A percentile compares a stretch with the other conserved stretches of the same genome.
Evolutionary conservation across 2,113 vertebrate species (phyloP).

Genomic region (Colinus virginianus): DNA sequence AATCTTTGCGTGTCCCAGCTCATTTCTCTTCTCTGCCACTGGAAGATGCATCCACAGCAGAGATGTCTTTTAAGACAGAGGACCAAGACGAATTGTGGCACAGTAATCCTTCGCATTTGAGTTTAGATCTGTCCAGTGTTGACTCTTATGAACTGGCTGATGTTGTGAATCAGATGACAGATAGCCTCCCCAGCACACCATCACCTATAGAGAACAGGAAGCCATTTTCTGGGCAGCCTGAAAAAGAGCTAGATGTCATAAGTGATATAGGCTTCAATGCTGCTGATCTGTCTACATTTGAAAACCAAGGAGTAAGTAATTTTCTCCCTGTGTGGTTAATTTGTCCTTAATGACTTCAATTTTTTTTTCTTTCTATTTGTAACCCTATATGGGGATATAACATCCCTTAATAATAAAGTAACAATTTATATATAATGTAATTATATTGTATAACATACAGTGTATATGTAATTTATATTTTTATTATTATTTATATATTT

Average conservation of each 20-base stretch:
- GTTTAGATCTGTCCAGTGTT: conserved; percentile 88
- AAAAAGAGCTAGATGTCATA: conserved; percentile 78
- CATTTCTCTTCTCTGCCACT: conserved; percentile 64
- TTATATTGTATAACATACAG: no score
- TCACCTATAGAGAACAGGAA: conserved; percentile 89
- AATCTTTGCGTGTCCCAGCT: conserved; percentile 80
- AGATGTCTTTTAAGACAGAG: conserved; percentile 77
- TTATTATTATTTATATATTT: no score
- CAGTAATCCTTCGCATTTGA: conserved; percentile 84
- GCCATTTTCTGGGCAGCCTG: conserved; percentile 82
- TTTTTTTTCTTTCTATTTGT: not conserved
- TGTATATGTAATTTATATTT: no score
- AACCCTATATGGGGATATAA: not conserved
- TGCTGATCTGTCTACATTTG: conserved; percentile 88
- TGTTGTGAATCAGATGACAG: conserved; percentile 85
- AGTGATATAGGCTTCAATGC: conserved; percentile 77
- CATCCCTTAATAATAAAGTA: no score
- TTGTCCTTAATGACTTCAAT: not conserved
- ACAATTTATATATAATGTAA: no score
- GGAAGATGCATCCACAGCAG: conserved; percentile 82
- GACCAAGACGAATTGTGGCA: conserved; percentile 82
- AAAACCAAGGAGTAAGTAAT: conserved; percentile 86
- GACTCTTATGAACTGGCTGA: conserved; percentile 85
- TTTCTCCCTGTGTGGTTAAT: not conserved
- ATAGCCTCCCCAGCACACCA: conserved; percentile 91